Evolutionary conservation across 2,113 vertebrate species (phyloP).

Genomic region (Cricetomys ansorgei): DNA sequence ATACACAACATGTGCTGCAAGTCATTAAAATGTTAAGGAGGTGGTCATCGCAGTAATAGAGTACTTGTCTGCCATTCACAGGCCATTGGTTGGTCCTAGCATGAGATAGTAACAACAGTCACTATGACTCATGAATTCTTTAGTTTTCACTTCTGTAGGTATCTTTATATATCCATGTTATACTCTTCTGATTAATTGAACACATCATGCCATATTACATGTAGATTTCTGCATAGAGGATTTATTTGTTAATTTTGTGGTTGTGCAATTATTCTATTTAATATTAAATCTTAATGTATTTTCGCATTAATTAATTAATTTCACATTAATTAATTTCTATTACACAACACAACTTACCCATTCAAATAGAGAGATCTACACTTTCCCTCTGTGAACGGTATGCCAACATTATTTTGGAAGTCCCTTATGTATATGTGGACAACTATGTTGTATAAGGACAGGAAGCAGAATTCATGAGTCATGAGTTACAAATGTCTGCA

Average conservation of each 20-base stretch:
- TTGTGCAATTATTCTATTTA: neutral
- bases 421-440: neutral
- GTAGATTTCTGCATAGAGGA: neutral
- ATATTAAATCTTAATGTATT: neutral
- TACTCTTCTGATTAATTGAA: neutral
- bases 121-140: neutral
- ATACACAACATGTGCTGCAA: neutral
- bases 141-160: neutral
- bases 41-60: neutral
- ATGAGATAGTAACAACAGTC: neutral
- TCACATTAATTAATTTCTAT: too few relatives aligned
- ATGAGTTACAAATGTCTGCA: neutral
- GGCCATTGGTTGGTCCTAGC: neutral
- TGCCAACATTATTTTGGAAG: neutral
- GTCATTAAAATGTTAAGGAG: neutral
- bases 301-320: too few relatives aligned
- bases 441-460: neutral
- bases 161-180: neutral
- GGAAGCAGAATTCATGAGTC: neutral
- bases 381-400: neutral
- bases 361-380: neutral
- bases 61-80: neutral
- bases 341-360: neutral
- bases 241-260: neutral
- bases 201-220: neutral